Base-by-base conservation (phyloP, 2,888 invertebrate species). In the Drosophila ustulata region DNA sequence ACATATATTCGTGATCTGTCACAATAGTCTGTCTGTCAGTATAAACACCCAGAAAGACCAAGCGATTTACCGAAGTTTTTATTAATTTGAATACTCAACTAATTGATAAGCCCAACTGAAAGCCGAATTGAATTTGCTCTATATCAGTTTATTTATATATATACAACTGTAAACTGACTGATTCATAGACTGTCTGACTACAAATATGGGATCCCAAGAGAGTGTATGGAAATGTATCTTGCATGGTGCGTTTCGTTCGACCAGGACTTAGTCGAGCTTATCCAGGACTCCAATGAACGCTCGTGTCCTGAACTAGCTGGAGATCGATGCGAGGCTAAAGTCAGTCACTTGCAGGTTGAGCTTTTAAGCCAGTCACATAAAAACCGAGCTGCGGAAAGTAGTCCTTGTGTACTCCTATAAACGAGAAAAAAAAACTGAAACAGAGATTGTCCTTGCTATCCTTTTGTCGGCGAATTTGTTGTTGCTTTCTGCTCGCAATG, bases 231-330 rank as follows among this genome's bases (percentile, higher is more conserved):
- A 41, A 39, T 39, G 5, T 39, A 39, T 39, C 39, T 39, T 39
- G 13, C 34, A 5, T 28, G 28, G 28, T 5, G 28, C 5, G 4
- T 3, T 28, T 28, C 4, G 34, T 8, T 11, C 4, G 34, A 34
- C 34, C 9, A 34, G 43, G 23, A 13, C 26, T 34, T 53, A 37
- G 28, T 4, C 28, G 4, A 4, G 77, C 72, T 64, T 47, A 45
- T n/a, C 25, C 69, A 59, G 56, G 49, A 46, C 61, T 88, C 71
- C 50, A 82, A 66, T 77, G 65, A 70, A 70, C 47, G 70, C 66
- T 80, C 68, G 66, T 28, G 5, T 68, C 59, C 62, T 71, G 74
- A 70, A 71, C 88, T 80, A 80, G 58, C 76, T 82, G 69, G 65
- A 72, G 73, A 66, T 66, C 78, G 65, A 65, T 66, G 55, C 72